Conservation (phyloP, 2,797 vertebrate genomes). For the Mastacembelus armatus region DNA sequence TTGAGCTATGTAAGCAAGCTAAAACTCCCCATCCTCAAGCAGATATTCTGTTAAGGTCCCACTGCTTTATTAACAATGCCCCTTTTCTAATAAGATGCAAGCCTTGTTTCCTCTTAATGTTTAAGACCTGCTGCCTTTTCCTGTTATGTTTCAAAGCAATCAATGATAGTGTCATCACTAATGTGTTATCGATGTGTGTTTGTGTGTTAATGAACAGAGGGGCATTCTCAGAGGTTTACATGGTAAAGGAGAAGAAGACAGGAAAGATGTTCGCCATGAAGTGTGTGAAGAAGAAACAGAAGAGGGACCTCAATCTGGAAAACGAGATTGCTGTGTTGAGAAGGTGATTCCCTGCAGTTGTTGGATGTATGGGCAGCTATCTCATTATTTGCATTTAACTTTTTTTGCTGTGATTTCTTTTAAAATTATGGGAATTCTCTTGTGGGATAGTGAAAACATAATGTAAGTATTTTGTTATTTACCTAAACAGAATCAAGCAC, state of each 20-base stretch:
- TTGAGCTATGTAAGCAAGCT: too few relatives aligned
- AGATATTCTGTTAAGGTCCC: neutral
- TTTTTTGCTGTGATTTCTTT: too few relatives aligned
- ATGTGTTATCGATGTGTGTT: constrained; percentile 6
- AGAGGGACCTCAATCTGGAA: constrained; percentile 90
- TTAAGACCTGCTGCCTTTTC: neutral
- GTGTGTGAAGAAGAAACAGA: constrained; percentile 95
- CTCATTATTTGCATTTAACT: rapidly evolving
- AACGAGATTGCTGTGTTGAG: constrained; percentile 95
- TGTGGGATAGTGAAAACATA: neutral
- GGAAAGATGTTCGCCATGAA: constrained; percentile 94
- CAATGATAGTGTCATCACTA: neutral
- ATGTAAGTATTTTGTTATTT: constrained; percentile 1
- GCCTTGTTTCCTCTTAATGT: constrained; percentile 2
- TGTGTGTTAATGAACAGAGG: constrained; percentile 82
- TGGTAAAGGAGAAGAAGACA: constrained; percentile 94
- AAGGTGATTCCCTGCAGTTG: too few relatives aligned
- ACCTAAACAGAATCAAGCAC: constrained; percentile 90
- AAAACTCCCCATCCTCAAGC: too few relatives aligned
- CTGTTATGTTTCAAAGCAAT: constrained; percentile 13
- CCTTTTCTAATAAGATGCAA: constrained; percentile 12
- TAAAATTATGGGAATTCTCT: neutral
- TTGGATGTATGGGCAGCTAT: too few relatives aligned
- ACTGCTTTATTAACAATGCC: constrained; percentile 9
- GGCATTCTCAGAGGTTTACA: constrained; percentile 96